Conservation (phyloP, 2,797 vertebrate species). For the Salmo trutta region DNA sequence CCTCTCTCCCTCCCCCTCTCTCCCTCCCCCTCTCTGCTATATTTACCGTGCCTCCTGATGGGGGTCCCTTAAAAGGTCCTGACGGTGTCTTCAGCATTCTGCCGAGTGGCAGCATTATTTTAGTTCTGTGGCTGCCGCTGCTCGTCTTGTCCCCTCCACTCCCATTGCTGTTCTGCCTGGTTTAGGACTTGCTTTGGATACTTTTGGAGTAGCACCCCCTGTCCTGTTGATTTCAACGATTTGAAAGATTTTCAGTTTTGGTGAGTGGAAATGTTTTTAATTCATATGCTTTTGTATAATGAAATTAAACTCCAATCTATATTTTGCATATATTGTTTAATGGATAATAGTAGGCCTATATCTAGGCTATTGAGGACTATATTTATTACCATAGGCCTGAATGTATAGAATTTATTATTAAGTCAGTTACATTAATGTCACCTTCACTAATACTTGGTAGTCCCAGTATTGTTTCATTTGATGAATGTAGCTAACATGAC, state of each 20-base stretch:
- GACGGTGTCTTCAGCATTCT: constrained; percentile 88
- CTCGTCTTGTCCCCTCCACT: constrained; percentile 78
- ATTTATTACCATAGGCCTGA: too few relatives aligned
- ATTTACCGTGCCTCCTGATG: constrained; percentile 84
- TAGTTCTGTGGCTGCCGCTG: constrained; percentile 80
- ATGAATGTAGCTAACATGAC: not conserved
- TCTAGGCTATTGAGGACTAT: not conserved
- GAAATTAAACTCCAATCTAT: not conserved
- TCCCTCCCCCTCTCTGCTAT: constrained; percentile 73
- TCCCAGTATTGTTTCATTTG: not conserved
- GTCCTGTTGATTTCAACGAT: constrained; percentile 41
- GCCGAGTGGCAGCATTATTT: constrained; percentile 97
- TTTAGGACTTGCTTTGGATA: constrained; percentile 64
- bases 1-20: too few relatives aligned
- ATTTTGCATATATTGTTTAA: not conserved
- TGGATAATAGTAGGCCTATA: not conserved
- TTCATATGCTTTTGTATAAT: not conserved
- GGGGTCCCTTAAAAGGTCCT: constrained; percentile 92
- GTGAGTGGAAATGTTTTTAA: constrained; percentile 74
- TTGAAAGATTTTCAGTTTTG: constrained; percentile 58
- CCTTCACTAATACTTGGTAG: not conserved
- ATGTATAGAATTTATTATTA: too few relatives aligned
- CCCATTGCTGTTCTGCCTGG: constrained; percentile 73
- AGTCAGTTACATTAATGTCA: not conserved
- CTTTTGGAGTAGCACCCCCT: constrained; percentile 68